These are phyloP conservation scores for Callyntrura guangdongensis DNA, from an alignment of 2,888 invertebrate genomes.

Conservation along the genomic window DNA sequence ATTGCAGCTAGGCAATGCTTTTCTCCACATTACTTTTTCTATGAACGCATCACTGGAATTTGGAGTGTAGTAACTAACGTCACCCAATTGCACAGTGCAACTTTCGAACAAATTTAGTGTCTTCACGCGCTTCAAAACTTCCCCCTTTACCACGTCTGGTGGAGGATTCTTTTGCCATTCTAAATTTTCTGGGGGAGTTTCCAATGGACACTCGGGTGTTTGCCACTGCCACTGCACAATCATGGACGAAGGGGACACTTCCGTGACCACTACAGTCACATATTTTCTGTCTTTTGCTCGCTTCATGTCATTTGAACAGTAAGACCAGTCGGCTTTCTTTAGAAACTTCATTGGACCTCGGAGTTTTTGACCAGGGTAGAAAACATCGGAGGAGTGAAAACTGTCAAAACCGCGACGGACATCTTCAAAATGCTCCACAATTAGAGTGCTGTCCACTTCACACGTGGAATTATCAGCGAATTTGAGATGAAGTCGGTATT, in stretches of 20 bases:
- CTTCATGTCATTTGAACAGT: slow-evolving; percentile 92
- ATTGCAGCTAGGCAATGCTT: slow-evolving; percentile 84
- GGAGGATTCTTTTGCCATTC: slow-evolving; percentile 88
- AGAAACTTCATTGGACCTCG: slow-evolving; percentile 91
- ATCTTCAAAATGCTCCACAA: slow-evolving; percentile 84
- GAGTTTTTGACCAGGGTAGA: slow-evolving; percentile 91
- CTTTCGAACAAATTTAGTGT: slow-evolving; percentile 95
- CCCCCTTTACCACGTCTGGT: slow-evolving; percentile 90
- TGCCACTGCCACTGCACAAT: slow-evolving; percentile 95
- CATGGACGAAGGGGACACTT: slow-evolving; percentile 92
- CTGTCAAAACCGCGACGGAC: slow-evolving; percentile 85
- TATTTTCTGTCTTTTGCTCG: slow-evolving; percentile 85
- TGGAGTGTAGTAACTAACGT: slow-evolving; percentile 93
- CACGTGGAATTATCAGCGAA: slow-evolving; percentile 90
- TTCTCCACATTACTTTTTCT: slow-evolving; percentile 92
- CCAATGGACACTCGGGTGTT: slow-evolving; percentile 84
- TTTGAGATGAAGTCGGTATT: slow-evolving; percentile 89
- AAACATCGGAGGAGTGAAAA: slow-evolving; percentile 86
- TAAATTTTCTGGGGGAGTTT: slow-evolving; percentile 74
- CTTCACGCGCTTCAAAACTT: slow-evolving; percentile 92
- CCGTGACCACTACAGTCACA: slow-evolving; percentile 92
- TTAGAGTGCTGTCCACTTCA: slow-evolving; percentile 87
- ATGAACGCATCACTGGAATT: slow-evolving; percentile 91
- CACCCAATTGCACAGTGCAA: slow-evolving; percentile 95
- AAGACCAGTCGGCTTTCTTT: slow-evolving; percentile 93